phyloP scores from a whole-genome alignment of 2,797 vertebrate species.

The Sciurus carolinensis region DNA sequence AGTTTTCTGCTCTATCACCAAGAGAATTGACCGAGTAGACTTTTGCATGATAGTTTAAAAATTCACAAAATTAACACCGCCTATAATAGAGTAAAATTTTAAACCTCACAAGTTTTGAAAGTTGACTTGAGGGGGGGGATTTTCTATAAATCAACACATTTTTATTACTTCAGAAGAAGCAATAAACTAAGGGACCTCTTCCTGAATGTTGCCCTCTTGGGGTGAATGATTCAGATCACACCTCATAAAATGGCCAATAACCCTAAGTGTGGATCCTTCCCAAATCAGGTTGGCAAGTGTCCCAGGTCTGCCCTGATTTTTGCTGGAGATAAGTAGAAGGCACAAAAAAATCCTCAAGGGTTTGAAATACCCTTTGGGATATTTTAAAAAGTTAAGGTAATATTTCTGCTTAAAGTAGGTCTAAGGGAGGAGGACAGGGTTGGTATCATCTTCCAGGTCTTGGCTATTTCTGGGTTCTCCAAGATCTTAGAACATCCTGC shows the following conservation, averaged over 20 bases:
- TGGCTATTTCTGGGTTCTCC: background rate
- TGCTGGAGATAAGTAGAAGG: background rate
- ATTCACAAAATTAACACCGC: background rate
- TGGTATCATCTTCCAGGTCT: background rate
- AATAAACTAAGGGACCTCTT: background rate
- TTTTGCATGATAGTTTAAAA: background rate
- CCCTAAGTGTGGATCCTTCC: background rate
- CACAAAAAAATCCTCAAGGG: background rate
- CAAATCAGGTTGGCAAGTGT: background rate
- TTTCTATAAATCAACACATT: slow-evolving; percentile 22
- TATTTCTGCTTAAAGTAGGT: background rate
- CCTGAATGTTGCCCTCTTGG: background rate
- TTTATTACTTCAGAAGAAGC: slow-evolving; percentile 64
- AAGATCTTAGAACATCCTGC: background rate
- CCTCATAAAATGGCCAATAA: background rate
- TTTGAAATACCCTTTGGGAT: background rate
- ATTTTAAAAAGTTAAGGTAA: slow-evolving; percentile 1
- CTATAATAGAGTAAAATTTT: background rate
- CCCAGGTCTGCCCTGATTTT: background rate
- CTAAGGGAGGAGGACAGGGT: background rate
- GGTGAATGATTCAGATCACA: background rate
- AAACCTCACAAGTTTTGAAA: background rate
- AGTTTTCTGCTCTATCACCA: background rate
- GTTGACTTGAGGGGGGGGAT: background rate
- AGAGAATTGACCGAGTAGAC: background rate